These are phyloP conservation scores for Aspidiotus rigidus DNA, from an alignment of 2,888 invertebrate species.

Conservation along the genomic window DNA sequence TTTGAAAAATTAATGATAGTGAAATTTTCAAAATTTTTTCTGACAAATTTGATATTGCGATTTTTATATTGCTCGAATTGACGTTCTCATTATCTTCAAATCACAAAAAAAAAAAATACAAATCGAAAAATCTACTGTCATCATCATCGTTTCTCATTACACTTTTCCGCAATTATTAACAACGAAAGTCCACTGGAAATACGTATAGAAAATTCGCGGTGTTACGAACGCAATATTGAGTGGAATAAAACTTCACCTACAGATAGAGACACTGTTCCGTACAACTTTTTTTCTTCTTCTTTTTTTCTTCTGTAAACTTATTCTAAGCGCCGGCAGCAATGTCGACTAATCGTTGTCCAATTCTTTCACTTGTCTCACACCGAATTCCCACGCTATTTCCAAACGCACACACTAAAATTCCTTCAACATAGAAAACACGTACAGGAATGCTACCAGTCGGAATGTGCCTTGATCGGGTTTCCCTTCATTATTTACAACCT, in stretches of 20 bases:
- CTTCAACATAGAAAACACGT: constrained; percentile 32
- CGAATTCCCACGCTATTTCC: constrained; percentile 33
- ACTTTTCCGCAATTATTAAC: too few species aligned
- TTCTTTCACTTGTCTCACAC: constrained; percentile 32
- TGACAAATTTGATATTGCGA: too few species aligned
- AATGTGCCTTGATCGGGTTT: constrained; percentile 31
- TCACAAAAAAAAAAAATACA: too few species aligned
- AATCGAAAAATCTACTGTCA: too few species aligned
- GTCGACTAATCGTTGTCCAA: constrained; percentile 33
- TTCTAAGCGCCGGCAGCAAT: constrained; percentile 30
- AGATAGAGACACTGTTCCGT: constrained; percentile 16
- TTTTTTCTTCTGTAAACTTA: constrained; percentile 9
- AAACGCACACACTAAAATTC: constrained; percentile 33
- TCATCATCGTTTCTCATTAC: too few species aligned
- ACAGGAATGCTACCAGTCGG: constrained; percentile 33
- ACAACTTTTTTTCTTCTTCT: background rate
- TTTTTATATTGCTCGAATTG: too few species aligned
- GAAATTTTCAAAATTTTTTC: too few species aligned
- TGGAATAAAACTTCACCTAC: constrained; percentile 13
- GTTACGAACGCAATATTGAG: too few species aligned
- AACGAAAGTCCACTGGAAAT: too few species aligned
- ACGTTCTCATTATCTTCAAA: too few species aligned
- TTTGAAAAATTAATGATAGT: too few species aligned
- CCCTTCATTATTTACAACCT: constrained; percentile 33
- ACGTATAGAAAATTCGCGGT: too few species aligned